Percentiles rank a stretch among this genome's conserved stretches.
Conservation (phyloP, 1,140 invertebrate genomes). For the Dermatophagoides farinae region DNA sequence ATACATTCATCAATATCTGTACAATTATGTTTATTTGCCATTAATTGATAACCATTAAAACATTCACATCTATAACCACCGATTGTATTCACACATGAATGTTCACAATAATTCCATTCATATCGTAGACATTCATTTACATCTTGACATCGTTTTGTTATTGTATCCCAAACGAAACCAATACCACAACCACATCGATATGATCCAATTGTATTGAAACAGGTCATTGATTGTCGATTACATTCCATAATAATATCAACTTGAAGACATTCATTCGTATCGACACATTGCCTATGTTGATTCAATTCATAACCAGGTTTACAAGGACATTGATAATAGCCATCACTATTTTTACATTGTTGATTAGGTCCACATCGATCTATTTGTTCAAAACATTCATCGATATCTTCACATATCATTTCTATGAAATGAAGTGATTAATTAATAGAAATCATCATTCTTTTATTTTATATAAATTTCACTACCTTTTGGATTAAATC, state of each 20-base stretch:
- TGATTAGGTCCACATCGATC: slow-evolving; percentile 53
- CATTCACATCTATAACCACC: slow-evolving; percentile 58
- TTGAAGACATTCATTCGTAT: slow-evolving; percentile 41
- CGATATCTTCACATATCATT: slow-evolving; percentile 38
- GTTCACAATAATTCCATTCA: slow-evolving; percentile 46
- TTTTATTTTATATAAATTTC: slow-evolving; percentile 1
- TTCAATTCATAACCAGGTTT: slow-evolving; percentile 40
- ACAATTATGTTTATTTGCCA: slow-evolving; percentile 40
- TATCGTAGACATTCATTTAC: slow-evolving; percentile 34
- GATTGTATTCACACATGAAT: slow-evolving; percentile 62
- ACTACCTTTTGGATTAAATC: slow-evolving; percentile 28
- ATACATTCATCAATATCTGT: slow-evolving; percentile 67
- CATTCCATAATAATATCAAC: slow-evolving; percentile 18
- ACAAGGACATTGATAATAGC: slow-evolving; percentile 65
- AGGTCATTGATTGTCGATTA: slow-evolving; percentile 17
- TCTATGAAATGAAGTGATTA: too few species aligned
- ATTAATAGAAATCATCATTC: slow-evolving; percentile 1
- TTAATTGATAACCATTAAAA: slow-evolving; percentile 44
- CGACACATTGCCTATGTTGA: slow-evolving; percentile 31
- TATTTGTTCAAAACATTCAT: slow-evolving; percentile 55
- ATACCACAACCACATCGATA: slow-evolving; percentile 48
- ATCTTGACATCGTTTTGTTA: slow-evolving; percentile 28
- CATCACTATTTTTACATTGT: slow-evolving; percentile 59
- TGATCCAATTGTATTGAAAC: slow-evolving; percentile 39
- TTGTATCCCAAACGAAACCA: slow-evolving; percentile 41